Evolutionary conservation across 2,797 vertebrate species (phyloP).

Genomic region (Phrynocephalus guinanensis): DNA sequence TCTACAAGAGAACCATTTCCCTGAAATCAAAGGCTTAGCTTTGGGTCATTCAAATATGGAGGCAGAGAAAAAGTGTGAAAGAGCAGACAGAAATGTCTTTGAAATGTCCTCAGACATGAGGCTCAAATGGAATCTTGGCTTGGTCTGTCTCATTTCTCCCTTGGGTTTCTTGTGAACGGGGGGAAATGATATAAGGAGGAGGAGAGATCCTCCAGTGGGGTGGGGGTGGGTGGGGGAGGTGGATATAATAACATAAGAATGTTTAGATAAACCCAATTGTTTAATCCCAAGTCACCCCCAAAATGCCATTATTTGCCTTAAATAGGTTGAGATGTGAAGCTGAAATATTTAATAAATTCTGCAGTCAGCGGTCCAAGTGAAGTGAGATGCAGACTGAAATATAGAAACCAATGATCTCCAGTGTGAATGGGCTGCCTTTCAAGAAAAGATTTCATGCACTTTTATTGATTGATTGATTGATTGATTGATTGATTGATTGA

Average conservation of each 20-base stretch:
- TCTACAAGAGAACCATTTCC: not conserved
- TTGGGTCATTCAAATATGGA: not conserved
- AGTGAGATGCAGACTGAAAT: constrained; percentile 6
- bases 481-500: no score
- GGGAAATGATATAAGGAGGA: not conserved
- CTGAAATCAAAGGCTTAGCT: not conserved
- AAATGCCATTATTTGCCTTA: not conserved
- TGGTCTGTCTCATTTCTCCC: not conserved
- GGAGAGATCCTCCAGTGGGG: no score
- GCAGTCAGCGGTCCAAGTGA: constrained; percentile 51
- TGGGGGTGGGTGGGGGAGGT: no score
- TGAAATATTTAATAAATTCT: constrained; percentile 2
- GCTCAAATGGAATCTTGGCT: not conserved
- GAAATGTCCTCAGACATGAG: not conserved
- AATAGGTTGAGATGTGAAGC: constrained; percentile 34
- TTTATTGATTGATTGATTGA: no score
- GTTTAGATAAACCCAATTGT: not conserved
- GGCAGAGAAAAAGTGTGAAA: not conserved
- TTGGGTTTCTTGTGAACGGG: not conserved
- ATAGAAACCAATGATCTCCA: not conserved
- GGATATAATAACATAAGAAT: not conserved
- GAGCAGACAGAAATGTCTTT: not conserved
- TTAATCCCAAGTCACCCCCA: not conserved
- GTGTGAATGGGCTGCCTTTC: constrained; percentile 30
- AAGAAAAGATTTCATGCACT: constrained; percentile 35